A percentile compares a stretch with the other conserved stretches of the same genome.
Conservation (phyloP, 2,888 invertebrate species). For the Hypena proboscidalis region DNA sequence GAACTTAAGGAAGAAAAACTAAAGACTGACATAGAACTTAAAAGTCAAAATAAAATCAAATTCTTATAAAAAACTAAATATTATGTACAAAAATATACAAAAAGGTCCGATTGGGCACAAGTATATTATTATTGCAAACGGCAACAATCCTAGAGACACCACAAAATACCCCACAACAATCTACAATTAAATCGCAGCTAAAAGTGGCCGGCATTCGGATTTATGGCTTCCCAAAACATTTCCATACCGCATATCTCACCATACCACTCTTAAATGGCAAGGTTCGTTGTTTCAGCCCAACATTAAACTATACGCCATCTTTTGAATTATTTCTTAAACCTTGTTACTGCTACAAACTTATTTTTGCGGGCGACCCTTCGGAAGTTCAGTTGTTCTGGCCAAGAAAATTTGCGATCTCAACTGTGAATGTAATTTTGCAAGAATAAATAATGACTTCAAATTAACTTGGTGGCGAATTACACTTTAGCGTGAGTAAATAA, state of each 20-base stretch:
- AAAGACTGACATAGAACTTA: no score
- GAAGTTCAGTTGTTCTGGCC: slow-evolving; percentile 1
- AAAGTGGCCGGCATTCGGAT: neutral
- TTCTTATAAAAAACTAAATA: no score
- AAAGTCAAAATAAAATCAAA: no score
- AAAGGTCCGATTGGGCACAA: no score
- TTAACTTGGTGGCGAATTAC: neutral
- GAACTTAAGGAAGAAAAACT: no score
- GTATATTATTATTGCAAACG: no score
- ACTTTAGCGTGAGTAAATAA: neutral
- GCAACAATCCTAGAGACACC: no score
- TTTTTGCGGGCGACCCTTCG: neutral
- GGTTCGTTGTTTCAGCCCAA: neutral
- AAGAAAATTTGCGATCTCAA: neutral
- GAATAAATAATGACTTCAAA: slow-evolving; percentile 5
- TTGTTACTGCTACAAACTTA: neutral
- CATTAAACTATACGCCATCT: slow-evolving; percentile 12
- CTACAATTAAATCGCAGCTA: no score
- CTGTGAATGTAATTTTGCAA: slow-evolving; percentile 2
- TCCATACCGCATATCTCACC: slow-evolving; percentile 3
- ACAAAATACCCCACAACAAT: no score
- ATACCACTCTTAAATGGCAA: slow-evolving; percentile 6
- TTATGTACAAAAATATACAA: no score
- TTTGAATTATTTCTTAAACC: slow-evolving; percentile 14
- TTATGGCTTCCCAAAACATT: neutral